These are phyloP conservation scores for Tetranychus piercei DNA, from an alignment of 2,888 invertebrate genomes.

Conservation along the genomic window DNA sequence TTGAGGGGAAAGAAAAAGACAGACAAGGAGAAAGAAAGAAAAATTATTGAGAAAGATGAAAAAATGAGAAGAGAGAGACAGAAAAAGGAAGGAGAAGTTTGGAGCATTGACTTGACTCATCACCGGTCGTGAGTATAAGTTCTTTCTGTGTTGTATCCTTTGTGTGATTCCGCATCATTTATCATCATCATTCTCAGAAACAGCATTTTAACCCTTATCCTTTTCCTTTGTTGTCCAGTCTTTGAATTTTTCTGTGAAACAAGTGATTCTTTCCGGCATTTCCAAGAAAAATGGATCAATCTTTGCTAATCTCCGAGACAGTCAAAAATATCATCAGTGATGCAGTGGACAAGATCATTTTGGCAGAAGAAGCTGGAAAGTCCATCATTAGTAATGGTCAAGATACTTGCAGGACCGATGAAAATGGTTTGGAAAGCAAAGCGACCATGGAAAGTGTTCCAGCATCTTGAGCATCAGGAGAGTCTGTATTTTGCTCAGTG, in stretches of 20 bases:
- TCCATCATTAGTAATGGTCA: not conserved
- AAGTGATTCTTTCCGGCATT: too few species aligned
- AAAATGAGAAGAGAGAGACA: not conserved
- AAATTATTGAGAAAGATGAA: not conserved
- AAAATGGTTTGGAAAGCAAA: not conserved
- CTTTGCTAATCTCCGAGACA: not conserved
- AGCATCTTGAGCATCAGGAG: not conserved
- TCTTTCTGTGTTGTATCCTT: not conserved
- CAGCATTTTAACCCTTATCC: not conserved
- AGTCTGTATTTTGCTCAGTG: too few species aligned
- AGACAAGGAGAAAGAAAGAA: not conserved
- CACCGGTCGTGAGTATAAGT: constrained; percentile 34
- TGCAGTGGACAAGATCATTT: not conserved
- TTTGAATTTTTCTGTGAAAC: not conserved
- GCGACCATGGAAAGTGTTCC: not conserved
- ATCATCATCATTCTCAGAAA: not conserved
- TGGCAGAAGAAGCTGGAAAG: not conserved
- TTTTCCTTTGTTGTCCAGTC: not conserved
- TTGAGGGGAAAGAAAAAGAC: not conserved
- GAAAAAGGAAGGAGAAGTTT: not conserved
- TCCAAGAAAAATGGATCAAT: not conserved
- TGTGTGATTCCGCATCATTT: not conserved
- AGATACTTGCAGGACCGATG: not conserved
- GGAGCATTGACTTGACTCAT: not conserved
- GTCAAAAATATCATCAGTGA: not conserved